Base-by-base conservation (phyloP, 2,888 invertebrate species). In the Oscheius myriophilus region DNA sequence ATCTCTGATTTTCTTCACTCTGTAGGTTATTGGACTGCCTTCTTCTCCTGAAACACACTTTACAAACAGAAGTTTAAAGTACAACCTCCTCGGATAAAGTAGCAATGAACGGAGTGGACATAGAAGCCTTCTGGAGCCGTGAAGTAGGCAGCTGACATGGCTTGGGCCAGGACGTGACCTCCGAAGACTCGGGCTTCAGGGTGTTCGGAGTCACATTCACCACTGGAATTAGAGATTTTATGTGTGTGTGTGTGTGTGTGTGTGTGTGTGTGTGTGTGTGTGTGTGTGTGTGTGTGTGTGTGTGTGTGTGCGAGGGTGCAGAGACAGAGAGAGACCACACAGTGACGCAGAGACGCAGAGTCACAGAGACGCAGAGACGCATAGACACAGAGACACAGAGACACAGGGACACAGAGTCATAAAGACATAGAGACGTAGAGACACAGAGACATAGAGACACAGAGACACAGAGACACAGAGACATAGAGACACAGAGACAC, bases 21-120 rank as follows among this genome's bases (percentile, higher is more conserved):
- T 73, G 55, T 77, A 81, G 18, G 71, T 82, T 45, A 81, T 81
- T 41, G 82, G 80, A 18, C n/a, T 55, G 11, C 65, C 65, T 55
- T 65, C 65, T 12, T 65, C 65, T 26, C 65, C 63, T 63, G 41
- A 51, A 63, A 53, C 2, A 12, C 1, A 14, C 18, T 46, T 2
- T 45, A 14, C 25, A 2, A 14, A 26, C 18, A 18, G 14, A 62
- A 25, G 46, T 23, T 25, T 2, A 16, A 53, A 14, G 23, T 25
- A 7, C 23, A 25, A 79, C 81, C 81, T 62, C 77, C 78, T 46
- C 80, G 52, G 54, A 82, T 79, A 59, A 82, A 82, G 63, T 82
- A 82, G 41, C 80, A 81, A 54, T 82, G 82, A 3, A 82, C 68
- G 6, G 79, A 76, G 66, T 82, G 81, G 51, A 82, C 74, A 53